Percentiles rank a stretch among this genome's conserved stretches.
Conservation (phyloP, 23 tunicate genomes). For the Oikopleura dioica region DNA sequence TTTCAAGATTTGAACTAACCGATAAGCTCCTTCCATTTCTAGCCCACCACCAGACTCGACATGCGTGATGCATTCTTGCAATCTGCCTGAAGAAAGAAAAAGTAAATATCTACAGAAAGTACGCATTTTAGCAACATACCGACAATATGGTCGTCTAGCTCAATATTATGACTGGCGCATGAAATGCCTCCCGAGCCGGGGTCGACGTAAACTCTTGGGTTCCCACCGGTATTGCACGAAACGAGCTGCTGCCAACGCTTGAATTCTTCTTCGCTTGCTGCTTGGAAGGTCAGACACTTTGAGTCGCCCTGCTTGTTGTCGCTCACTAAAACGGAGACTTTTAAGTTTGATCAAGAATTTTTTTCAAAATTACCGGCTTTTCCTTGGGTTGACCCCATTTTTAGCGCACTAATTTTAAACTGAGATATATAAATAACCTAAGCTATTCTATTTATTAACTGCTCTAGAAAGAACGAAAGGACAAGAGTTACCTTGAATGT, state of each 20-base stretch:
- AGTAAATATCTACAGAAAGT: too few species aligned
- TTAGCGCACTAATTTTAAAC: too few species aligned
- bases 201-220: background rate
- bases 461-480: too few species aligned
- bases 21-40: background rate
- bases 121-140: too few species aligned
- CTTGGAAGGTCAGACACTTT: background rate
- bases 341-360: too few species aligned
- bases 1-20: too few species aligned
- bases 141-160: background rate
- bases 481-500: background rate
- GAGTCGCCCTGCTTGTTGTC: background rate
- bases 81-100: background rate
- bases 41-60: background rate
- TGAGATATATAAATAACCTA: too few species aligned
- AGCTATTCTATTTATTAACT: too few species aligned
- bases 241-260: background rate
- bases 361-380: too few species aligned
- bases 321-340: too few species aligned
- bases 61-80: background rate
- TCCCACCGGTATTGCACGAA: background rate
- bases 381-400: too few species aligned
- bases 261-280: background rate
- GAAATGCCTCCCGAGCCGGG: background rate
- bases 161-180: background rate